Conservation (phyloP, 2,888 invertebrate species). For the Nemoura dubitans region DNA sequence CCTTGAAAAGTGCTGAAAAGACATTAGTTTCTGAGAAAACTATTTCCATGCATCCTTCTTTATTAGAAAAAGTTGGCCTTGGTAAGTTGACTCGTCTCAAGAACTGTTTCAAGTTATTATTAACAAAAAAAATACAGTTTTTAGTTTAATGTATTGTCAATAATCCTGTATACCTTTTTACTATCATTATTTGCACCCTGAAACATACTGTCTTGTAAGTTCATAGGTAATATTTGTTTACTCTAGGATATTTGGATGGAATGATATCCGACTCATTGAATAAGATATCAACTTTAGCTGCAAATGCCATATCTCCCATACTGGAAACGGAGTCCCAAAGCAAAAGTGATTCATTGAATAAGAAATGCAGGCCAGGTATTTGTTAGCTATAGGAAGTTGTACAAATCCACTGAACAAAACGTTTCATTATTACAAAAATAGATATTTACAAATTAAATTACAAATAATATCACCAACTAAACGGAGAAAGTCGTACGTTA, state of each 20-base stretch:
- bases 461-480: too few relatives aligned
- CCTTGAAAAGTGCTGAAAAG: constrained; percentile 47
- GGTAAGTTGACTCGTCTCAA: constrained; percentile 51
- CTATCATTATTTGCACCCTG: too few relatives aligned
- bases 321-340: not conserved
- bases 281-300: constrained; percentile 16
- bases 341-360: not conserved
- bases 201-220: too few relatives aligned
- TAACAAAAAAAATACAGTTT: too few relatives aligned
- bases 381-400: not conserved
- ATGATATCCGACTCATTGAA: constrained; percentile 28
- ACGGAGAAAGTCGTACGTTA: too few relatives aligned
- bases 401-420: too few relatives aligned
- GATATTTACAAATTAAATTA: too few relatives aligned
- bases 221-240: too few relatives aligned
- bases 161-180: too few relatives aligned
- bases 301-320: not conserved
- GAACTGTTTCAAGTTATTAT: too few relatives aligned
- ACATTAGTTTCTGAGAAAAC: constrained; percentile 46
- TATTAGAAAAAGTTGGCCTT: constrained; percentile 54
- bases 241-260: constrained; percentile 19
- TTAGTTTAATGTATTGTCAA: too few relatives aligned
- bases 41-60: constrained; percentile 45
- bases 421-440: too few relatives aligned
- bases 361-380: constrained; percentile 12